Percentiles rank a stretch among this genome's conserved stretches.
Conservation (phyloP, 35 echinoderm and acorn worm genomes). For the Acanthaster planci region DNA sequence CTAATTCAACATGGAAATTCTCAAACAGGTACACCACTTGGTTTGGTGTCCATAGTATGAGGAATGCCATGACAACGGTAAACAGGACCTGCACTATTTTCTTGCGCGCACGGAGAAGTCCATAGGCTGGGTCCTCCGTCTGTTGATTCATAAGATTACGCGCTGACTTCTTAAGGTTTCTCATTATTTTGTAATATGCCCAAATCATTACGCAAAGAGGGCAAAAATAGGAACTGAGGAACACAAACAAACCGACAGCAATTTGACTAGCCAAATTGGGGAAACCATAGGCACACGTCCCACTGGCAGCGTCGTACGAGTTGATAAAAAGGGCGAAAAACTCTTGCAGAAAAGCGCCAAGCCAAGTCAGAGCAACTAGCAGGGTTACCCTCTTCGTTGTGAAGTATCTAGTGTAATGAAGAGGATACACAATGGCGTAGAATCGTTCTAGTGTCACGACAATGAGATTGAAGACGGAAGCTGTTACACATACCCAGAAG, state of each 20-base stretch:
- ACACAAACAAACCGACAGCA: slow-evolving; percentile 68
- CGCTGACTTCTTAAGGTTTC: slow-evolving; percentile 60
- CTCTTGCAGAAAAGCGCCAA: slow-evolving; percentile 68
- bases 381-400: slow-evolving; percentile 54
- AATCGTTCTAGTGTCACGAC: slow-evolving; percentile 83
- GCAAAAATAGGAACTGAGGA: slow-evolving; percentile 82
- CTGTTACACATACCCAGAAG: slow-evolving; percentile 92
- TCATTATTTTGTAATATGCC: slow-evolving; percentile 73
- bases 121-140: slow-evolving; percentile 47
- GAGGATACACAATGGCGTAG: slow-evolving; percentile 84
- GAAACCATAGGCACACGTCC: slow-evolving; percentile 61
- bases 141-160: slow-evolving; percentile 25
- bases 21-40: slow-evolving; percentile 88
- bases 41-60: slow-evolving; percentile 84
- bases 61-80: slow-evolving; percentile 77
- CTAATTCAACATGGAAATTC: slow-evolving; percentile 51
- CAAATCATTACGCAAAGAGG: slow-evolving; percentile 88
- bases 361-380: slow-evolving; percentile 66
- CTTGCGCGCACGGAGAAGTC: slow-evolving; percentile 68
- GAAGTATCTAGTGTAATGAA: slow-evolving; percentile 77
- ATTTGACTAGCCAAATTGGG: slow-evolving; percentile 27
- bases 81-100: slow-evolving; percentile 83
- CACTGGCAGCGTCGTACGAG: slow-evolving; percentile 34
- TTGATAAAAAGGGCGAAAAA: slow-evolving; percentile 81
- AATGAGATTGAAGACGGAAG: slow-evolving; percentile 95